Evolutionary conservation across 2,888 invertebrate genomes (phyloP).

Genomic region (Hydroisotoma schaefferi): DNA sequence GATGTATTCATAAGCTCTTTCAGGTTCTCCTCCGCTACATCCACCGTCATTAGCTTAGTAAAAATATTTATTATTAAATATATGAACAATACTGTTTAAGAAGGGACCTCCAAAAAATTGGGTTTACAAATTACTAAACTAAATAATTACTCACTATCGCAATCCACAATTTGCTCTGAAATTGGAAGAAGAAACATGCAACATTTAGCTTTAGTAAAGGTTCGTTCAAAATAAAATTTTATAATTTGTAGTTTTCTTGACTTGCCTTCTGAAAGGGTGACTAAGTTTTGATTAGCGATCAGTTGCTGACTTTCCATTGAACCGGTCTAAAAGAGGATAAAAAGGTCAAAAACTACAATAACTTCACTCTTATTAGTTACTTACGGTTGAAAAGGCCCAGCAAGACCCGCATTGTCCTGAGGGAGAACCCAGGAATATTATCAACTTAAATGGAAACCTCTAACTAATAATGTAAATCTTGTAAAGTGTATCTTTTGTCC

Average conservation of each 20-base stretch:
- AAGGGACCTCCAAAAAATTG: not conserved
- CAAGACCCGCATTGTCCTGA: conserved; percentile 1
- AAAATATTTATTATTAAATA: not conserved
- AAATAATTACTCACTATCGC: not conserved
- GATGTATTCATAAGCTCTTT: not conserved
- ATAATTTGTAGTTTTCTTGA: no score
- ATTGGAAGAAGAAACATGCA: not conserved
- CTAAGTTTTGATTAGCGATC: not conserved
- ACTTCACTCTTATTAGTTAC: not conserved
- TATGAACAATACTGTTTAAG: not conserved
- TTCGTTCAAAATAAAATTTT: not conserved
- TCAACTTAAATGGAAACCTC: not conserved
- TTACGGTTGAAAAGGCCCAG: conserved; percentile 1
- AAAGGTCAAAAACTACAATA: not conserved
- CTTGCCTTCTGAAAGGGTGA: no score
- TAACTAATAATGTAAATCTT: not conserved
- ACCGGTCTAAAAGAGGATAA: not conserved
- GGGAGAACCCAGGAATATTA: not conserved
- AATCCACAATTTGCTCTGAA: not conserved
- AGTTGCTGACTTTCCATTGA: not conserved
- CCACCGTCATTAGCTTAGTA: not conserved
- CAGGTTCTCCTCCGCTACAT: not conserved
- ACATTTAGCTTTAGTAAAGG: not conserved
- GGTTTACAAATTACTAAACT: not conserved
- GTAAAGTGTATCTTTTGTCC: not conserved